Conservation (phyloP, 2,888 invertebrate species). For the Heliconius cydno region DNA sequence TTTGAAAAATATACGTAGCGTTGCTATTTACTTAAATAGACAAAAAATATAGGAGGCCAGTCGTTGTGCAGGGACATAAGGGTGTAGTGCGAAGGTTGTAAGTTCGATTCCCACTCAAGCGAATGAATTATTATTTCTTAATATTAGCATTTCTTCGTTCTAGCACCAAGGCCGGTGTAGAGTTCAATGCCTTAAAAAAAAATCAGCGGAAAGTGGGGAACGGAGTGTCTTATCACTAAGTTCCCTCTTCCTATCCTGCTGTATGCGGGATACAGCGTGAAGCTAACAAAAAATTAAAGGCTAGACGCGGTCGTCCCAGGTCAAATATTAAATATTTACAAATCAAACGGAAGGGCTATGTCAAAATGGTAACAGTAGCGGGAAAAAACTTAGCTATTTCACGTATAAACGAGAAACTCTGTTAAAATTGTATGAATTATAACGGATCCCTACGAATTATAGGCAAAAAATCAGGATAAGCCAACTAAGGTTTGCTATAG, state of each 20-base stretch:
- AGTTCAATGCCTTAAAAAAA: no score
- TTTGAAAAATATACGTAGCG: neutral
- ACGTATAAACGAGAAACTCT: slow-evolving; percentile 41
- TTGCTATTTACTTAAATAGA: slow-evolving; percentile 11
- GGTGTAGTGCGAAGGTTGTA: no score
- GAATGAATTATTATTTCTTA: no score
- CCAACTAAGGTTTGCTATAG: slow-evolving; percentile 15
- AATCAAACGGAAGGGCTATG: slow-evolving; percentile 62
- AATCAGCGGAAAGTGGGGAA: no score
- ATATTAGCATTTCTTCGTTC: no score
- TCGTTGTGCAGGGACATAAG: no score
- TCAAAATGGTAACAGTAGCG: slow-evolving; percentile 57
- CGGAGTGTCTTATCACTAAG: no score
- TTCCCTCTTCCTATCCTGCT: no score
- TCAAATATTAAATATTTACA: slow-evolving; percentile 55
- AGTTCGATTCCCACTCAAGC: no score
- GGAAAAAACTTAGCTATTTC: slow-evolving; percentile 43
- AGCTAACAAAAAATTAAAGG: slow-evolving; percentile 44
- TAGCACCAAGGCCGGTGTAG: no score
- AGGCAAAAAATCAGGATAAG: slow-evolving; percentile 38
- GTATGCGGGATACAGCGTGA: no score
- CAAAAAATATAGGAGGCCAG: slow-evolving; percentile 43
- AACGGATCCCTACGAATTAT: slow-evolving; percentile 37
- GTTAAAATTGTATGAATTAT: slow-evolving; percentile 35
- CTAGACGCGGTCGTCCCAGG: slow-evolving; percentile 34